phyloP scores from a whole-genome alignment of 2,797 vertebrate genomes.

The Anomalospiza imberbis region DNA sequence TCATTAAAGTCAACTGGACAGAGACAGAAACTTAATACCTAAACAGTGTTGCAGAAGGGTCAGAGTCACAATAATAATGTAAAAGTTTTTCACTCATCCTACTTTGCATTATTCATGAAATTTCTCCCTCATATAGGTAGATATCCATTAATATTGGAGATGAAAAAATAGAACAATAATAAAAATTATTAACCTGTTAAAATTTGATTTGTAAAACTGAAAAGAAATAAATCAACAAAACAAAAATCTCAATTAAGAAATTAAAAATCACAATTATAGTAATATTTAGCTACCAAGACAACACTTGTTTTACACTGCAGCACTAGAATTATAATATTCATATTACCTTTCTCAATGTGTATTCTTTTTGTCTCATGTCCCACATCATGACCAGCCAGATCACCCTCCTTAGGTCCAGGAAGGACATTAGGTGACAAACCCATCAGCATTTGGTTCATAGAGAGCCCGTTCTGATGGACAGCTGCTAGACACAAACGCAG shows the following conservation, averaged over 20 bases:
- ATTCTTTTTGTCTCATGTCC: conserved; percentile 94
- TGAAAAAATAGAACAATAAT: not conserved
- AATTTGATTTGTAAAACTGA: not conserved
- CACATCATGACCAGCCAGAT: conserved; percentile 94
- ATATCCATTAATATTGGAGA: not conserved
- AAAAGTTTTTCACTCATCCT: conserved; percentile 6
- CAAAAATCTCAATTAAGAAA: not conserved
- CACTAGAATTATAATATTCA: not conserved
- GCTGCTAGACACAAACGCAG: conserved; percentile 72
- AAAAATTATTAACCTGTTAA: not conserved
- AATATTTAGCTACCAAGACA: not conserved
- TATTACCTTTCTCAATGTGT: conserved; percentile 94
- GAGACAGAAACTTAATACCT: conserved; percentile 51
- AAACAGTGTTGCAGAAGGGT: conserved; percentile 15
- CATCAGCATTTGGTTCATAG: conserved; percentile 96
- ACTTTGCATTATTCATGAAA: not conserved
- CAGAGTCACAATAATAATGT: not conserved
- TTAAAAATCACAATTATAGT: not conserved
- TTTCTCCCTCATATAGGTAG: not conserved
- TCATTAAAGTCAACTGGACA: conserved; percentile 60
- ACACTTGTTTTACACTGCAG: not conserved
- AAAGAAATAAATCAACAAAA: not conserved
- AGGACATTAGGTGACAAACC: conserved; percentile 94
- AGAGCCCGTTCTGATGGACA: conserved; percentile 94
- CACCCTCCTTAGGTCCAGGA: conserved; percentile 96